Evolutionary conservation across 2,797 vertebrate species (phyloP), one percentile per base, ranked within the genome.

Genomic region (Dallia pectoralis): DNA sequence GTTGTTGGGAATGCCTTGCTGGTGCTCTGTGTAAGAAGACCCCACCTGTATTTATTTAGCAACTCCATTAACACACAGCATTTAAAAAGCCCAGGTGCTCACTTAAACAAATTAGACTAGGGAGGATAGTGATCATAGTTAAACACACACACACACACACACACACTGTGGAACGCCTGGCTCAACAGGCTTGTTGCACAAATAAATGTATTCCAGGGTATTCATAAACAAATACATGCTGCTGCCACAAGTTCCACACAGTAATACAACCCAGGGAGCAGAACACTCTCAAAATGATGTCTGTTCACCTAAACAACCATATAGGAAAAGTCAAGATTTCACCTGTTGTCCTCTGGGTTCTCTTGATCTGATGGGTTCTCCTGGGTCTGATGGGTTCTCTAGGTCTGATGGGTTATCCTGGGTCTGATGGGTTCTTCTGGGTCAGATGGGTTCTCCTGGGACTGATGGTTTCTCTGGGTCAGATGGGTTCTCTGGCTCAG

Each of bases 31-130:
- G 56, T 67, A 88, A 88, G 84, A 80, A 75, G 72, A 89, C 91
- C 82, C 89, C 91, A 88, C 91, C 91, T 91, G 87, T 92, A 91
- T 93, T 91, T 91, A 89, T 91, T 81, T 82, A 89, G 86, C 78
- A 81, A 67, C 62, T 74, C 78, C 81, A 81, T 89, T 90, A 74
- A 74, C 73, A 69, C 73, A 74, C 33, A 71, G 73, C 75, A 63
- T 72, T 72, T 44, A 80, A 69, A 77, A 75, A 87, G 86, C 83
- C 86, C 88, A 88, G 88, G 85, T 89, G 88, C 82, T 88, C 70
- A 53, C 82, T 75, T 87, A 87, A 88, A 83, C 89, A 91, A 90
- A 92, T 86, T 85, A 83, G 79, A 85, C 84, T 85, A 90, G 73
- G 83, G 86, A 89, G 87, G 84, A 87, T 81, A 80, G 77, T 68